A percentile compares a stretch with the other conserved stretches of the same genome.
Conservation (phyloP, 1,140 invertebrate genomes). For the Bicyclus anynana region DNA sequence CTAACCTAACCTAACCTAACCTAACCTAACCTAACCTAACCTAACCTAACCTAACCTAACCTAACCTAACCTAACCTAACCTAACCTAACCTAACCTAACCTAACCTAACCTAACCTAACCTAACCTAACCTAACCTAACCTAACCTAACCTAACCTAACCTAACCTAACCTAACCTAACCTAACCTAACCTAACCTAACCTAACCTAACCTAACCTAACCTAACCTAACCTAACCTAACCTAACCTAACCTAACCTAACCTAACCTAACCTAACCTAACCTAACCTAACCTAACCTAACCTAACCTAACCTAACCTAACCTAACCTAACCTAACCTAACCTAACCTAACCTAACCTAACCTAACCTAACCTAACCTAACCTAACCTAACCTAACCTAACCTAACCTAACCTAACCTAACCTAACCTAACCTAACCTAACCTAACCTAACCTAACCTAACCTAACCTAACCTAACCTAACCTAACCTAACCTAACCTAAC, state of each 20-base stretch:
- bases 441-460: slow-evolving; percentile 16
- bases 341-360: slow-evolving; percentile 14
- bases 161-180: slow-evolving; percentile 14
- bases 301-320: slow-evolving; percentile 14
- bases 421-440: slow-evolving; percentile 16
- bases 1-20: neutral
- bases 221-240: slow-evolving; percentile 10
- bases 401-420: slow-evolving; percentile 16
- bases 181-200: slow-evolving; percentile 14
- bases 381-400: slow-evolving; percentile 9
- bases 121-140: neutral
- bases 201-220: slow-evolving; percentile 14
- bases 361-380: slow-evolving; percentile 4
- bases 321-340: slow-evolving; percentile 14
- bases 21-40: slow-evolving; percentile 13
- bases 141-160: slow-evolving; percentile 14
- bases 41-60: slow-evolving; percentile 16
- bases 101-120: neutral
- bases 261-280: slow-evolving; percentile 14
- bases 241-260: slow-evolving; percentile 14
- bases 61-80: slow-evolving; percentile 16
- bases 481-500: slow-evolving; percentile 7
- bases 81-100: slow-evolving; percentile 15
- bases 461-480: neutral
- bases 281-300: slow-evolving; percentile 14